Evolutionary conservation across 2,113 vertebrate species (phyloP), one percentile per base, ranked within the genome.

Genomic region (Ictidomys tridecemlineatus): DNA sequence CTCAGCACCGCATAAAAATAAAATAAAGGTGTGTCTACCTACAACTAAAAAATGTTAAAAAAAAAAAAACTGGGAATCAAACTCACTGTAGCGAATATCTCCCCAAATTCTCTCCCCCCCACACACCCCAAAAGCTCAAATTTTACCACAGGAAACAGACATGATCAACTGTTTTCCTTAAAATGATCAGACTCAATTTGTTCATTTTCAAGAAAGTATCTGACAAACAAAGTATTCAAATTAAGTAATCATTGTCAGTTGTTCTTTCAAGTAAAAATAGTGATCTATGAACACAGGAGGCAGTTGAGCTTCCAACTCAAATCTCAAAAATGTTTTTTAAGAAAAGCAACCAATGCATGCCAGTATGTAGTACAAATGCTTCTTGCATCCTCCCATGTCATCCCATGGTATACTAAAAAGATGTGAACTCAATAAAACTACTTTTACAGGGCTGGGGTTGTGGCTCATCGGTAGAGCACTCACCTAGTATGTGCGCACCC

Each of bases 171-270:
- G 9, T 93, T 87, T 85, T 79, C 69, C 82, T 61, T 91, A 9
- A 85, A 82, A 32, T 80, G 34, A 92, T 20, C 48, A 95, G 65
- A 77, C 3, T 86, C 34, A 39, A n/a, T 97, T 78, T 37, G 18
- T 84, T 94, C 24, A 67, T 78, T 91, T 93, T 78, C 7, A 96
- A 90, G 74, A 95, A 93, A 95, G 76, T 1, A 74, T 51, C 53
- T 73, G 80, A 34, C 73, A 95, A 86, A 88, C 69, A 88, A 45
- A 45, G 45, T 45, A 45, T 32, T 22, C 30, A 77, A 94, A 91
- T 53, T 73, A 83, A 97, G 53, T 85, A 90, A 84, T 51, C 24
- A 82, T 28, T 92, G 18, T 70, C 39, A 87, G 18, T 17, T 94
- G 30, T 65, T 95, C 67, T 94, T 89, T 76, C 39, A 91, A 45